Evolutionary conservation across 2,797 vertebrate species (phyloP).

Genomic region (Otolemur crassicaudatus): DNA sequence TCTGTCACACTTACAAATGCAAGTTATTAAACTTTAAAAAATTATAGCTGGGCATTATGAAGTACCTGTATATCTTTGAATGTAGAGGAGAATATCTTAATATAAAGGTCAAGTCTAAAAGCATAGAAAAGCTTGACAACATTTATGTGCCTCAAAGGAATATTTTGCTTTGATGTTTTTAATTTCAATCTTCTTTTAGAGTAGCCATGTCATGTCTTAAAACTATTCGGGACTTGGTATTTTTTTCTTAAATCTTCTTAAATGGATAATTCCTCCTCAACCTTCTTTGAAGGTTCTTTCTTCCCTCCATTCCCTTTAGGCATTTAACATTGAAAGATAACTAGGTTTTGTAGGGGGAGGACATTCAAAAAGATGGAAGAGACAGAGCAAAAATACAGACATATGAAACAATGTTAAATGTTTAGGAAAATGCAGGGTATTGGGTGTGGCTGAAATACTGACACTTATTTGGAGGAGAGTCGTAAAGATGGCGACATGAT

Average conservation of each 20-base stretch:
- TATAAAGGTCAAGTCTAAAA: slow-evolving; percentile 17
- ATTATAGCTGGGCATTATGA: not conserved
- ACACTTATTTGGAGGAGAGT: not conserved
- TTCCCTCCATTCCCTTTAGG: not conserved
- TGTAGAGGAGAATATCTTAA: not conserved
- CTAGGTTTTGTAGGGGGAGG: not conserved
- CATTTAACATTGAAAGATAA: slow-evolving; percentile 25
- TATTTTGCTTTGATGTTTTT: slow-evolving; percentile 47
- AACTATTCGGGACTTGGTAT: not conserved
- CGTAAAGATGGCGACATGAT: not conserved
- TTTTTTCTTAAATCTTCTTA: not conserved
- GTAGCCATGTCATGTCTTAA: slow-evolving; percentile 18
- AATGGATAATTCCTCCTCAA: not conserved
- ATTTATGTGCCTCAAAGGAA: not conserved
- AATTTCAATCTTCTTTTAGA: not conserved
- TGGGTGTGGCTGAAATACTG: not conserved
- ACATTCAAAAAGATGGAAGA: not conserved
- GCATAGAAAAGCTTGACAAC: slow-evolving; percentile 2
- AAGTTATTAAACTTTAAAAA: slow-evolving; percentile 48
- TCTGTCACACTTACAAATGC: slow-evolving; percentile 17
- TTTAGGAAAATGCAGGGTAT: not conserved
- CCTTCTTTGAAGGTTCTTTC: not conserved
- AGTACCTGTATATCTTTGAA: not conserved
- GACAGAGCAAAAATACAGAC: not conserved
- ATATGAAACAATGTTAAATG: not conserved